Evolutionary conservation across 2,113 vertebrate genomes (phyloP).

Genomic region (Rhizomys pruinosus): DNA sequence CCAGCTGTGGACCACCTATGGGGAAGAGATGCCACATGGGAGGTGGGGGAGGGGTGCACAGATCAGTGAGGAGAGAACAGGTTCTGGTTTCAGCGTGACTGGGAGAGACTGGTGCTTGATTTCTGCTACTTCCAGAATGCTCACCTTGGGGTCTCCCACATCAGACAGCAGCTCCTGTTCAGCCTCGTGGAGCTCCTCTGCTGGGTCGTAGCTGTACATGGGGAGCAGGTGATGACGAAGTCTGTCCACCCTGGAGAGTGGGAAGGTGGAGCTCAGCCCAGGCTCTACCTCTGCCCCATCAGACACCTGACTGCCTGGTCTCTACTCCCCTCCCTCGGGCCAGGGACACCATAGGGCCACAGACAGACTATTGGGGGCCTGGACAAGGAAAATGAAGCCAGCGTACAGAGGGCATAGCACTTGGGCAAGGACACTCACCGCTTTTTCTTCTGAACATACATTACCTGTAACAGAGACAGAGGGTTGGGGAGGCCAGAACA

Average conservation of each 20-base stretch:
- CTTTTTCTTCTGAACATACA: slow-evolving; percentile 93
- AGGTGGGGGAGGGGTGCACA: too few species aligned
- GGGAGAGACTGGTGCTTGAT: too few species aligned
- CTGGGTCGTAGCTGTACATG: slow-evolving; percentile 95
- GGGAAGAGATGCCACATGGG: too few species aligned
- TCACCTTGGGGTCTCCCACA: slow-evolving; percentile 92
- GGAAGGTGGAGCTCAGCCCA: neutral
- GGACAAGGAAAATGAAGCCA: neutral
- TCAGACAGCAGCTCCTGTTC: slow-evolving; percentile 94
- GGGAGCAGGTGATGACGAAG: slow-evolving; percentile 96
- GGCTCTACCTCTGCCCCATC: neutral
- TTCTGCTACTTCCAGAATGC: rapidly evolving
- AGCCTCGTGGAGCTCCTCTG: slow-evolving; percentile 94
- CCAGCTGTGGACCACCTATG: slow-evolving; percentile 91
- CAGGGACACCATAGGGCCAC: too few species aligned
- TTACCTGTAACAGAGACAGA: slow-evolving; percentile 87
- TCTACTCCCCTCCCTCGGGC: neutral
- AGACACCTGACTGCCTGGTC: neutral
- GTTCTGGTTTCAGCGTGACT: neutral
- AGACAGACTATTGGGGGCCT: neutral
- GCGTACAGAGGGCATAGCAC: neutral
- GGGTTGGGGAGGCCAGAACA: neutral
- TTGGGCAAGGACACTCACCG: slow-evolving; percentile 86
- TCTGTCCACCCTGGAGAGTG: slow-evolving; percentile 89
- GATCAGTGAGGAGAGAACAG: too few species aligned